Evolutionary conservation across 2,113 vertebrate species (phyloP).

Genomic region (Mustelus asterias): DNA sequence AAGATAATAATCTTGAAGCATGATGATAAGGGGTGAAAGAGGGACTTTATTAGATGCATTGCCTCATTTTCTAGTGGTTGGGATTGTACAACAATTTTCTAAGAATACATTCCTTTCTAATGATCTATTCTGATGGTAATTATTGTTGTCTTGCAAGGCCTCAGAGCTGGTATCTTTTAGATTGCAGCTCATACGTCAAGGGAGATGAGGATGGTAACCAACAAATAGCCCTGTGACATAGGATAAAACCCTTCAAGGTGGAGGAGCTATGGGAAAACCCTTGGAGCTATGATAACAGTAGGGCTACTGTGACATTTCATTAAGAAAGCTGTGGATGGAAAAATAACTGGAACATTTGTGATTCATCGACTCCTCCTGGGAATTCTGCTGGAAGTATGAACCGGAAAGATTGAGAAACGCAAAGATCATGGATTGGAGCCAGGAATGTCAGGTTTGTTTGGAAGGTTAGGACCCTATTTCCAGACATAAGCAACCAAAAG

Average conservation of each 20-base stretch:
- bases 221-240: neutral
- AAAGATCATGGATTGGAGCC: neutral
- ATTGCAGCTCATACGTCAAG: neutral
- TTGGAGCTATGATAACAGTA: neutral
- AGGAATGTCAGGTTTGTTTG: neutral
- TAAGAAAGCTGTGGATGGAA: slow-evolving; percentile 6
- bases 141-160: neutral
- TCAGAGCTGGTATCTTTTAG: neutral
- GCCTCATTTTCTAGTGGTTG: neutral
- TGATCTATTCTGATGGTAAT: neutral
- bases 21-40: neutral
- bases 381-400: slow-evolving; percentile 14
- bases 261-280: neutral
- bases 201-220: neutral
- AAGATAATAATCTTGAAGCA: neutral
- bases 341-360: neutral
- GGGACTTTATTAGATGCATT: neutral
- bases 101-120: neutral
- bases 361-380: neutral
- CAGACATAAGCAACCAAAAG: neutral
- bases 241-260: neutral
- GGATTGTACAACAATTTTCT: neutral
- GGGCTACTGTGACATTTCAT: neutral
- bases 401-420: neutral
- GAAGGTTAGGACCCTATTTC: neutral